These are phyloP conservation scores for Caenorhabditis panamensis DNA, from an alignment of 2,888 invertebrate genomes.

Conservation along the genomic window DNA sequence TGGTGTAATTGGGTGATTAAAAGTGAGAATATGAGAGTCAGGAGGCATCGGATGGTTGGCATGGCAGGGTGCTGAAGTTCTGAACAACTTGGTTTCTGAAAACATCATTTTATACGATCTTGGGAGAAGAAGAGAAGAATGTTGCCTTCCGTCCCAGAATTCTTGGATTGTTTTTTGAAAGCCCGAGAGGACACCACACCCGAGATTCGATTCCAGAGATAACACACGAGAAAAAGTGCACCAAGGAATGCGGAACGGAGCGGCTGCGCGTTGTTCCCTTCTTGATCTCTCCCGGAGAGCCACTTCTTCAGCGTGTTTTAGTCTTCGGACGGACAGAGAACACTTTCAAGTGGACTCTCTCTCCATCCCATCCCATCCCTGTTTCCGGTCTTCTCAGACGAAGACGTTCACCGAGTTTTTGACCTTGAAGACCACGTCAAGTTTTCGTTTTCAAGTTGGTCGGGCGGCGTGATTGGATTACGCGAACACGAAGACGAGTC, in stretches of 20 bases:
- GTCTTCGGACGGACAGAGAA: constrained; percentile 31
- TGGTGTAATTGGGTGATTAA: constrained; percentile 14
- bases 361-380: not conserved
- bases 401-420: constrained; percentile 41
- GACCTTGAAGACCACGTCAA: constrained; percentile 54
- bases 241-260: constrained; percentile 37
- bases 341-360: constrained; percentile 36
- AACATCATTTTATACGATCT: not conserved
- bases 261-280: not conserved
- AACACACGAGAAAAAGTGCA: constrained; percentile 16
- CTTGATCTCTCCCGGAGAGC: not conserved
- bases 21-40: not conserved
- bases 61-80: too few relatives aligned
- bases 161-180: constrained; percentile 10
- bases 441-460: constrained; percentile 46
- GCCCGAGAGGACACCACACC: constrained; percentile 23
- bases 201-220: constrained; percentile 30
- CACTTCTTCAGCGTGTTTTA: constrained; percentile 32
- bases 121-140: constrained; percentile 15
- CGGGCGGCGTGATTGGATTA: constrained; percentile 40
- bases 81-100: not conserved
- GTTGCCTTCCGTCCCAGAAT: constrained; percentile 38
- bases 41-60: not conserved
- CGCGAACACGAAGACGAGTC: constrained; percentile 42
- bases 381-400: constrained; percentile 38